Evolutionary conservation across 2,888 invertebrate genomes (phyloP).

Genomic region (Caenorhabditis uteleia): DNA sequence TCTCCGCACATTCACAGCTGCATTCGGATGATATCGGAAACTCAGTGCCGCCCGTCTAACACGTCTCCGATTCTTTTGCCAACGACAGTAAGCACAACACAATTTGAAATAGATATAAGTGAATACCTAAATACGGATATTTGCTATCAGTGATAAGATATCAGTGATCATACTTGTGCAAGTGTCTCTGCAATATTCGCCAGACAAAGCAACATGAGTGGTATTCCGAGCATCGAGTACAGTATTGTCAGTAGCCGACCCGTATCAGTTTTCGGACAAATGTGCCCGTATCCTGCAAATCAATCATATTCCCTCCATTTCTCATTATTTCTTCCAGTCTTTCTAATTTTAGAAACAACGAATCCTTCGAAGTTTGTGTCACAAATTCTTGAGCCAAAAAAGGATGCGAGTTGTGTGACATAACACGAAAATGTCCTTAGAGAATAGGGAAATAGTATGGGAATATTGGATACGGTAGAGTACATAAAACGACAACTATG

Average conservation of each 20-base stretch:
- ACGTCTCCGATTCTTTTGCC: slow-evolving; percentile 66
- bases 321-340: neutral
- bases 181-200: slow-evolving; percentile 74
- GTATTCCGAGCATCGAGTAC: slow-evolving; percentile 83
- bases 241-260: slow-evolving; percentile 88
- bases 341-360: slow-evolving; percentile 3
- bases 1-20: slow-evolving; percentile 65
- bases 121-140: slow-evolving; percentile 69
- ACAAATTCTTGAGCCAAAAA: too few species aligned
- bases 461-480: neutral
- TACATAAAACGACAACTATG: too few species aligned
- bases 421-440: too few species aligned
- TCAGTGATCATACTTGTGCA: slow-evolving; percentile 69
- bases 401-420: too few species aligned
- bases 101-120: slow-evolving; percentile 72
- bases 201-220: slow-evolving; percentile 73
- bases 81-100: slow-evolving; percentile 70
- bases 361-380: slow-evolving; percentile 8
- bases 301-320: too few species aligned
- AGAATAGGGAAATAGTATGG: neutral
- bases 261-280: slow-evolving; percentile 85
- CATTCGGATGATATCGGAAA: slow-evolving; percentile 68
- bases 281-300: slow-evolving; percentile 91
- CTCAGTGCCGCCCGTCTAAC: slow-evolving; percentile 65
- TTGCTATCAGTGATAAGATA: neutral